These are phyloP conservation scores for Alethe diademata DNA, from an alignment of 2,113 vertebrate genomes.

Conservation along the genomic window DNA sequence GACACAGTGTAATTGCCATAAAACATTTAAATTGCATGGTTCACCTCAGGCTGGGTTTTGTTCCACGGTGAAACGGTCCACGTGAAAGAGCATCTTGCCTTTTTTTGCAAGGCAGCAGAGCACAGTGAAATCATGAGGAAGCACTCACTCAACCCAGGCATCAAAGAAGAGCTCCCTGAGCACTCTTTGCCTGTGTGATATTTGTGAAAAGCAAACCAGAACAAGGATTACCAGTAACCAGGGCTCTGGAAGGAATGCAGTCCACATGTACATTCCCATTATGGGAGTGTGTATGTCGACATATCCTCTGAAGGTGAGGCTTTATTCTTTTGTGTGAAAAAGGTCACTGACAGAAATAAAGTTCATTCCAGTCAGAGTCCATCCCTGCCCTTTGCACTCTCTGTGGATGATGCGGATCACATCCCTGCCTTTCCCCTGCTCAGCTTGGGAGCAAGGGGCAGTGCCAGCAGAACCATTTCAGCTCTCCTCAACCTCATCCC, in stretches of 20 bases:
- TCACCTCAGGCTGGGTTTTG: background rate
- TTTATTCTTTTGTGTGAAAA: background rate
- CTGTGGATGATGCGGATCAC: background rate
- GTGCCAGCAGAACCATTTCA: background rate
- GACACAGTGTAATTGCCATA: background rate
- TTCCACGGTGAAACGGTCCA: background rate
- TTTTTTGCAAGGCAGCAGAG: background rate
- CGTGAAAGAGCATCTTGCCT: background rate
- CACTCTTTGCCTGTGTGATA: background rate
- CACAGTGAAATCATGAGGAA: background rate
- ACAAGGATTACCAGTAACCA: background rate
- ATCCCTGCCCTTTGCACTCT: background rate
- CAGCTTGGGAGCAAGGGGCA: background rate
- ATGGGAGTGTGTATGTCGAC: constrained; percentile 29
- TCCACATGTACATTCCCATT: background rate
- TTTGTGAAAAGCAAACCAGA: background rate
- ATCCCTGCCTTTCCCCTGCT: background rate
- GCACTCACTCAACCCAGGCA: background rate
- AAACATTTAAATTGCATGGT: background rate
- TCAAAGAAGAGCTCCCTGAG: background rate
- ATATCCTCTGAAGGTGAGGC: background rate
- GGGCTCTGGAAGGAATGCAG: background rate
- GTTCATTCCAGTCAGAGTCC: background rate
- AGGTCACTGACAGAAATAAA: background rate
- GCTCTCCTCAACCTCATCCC: background rate